A percentile compares a stretch with the other conserved stretches of the same genome.
Evolutionary conservation across 2,797 vertebrate genomes (phyloP).

Genomic region (Oreochromis grahami): DNA sequence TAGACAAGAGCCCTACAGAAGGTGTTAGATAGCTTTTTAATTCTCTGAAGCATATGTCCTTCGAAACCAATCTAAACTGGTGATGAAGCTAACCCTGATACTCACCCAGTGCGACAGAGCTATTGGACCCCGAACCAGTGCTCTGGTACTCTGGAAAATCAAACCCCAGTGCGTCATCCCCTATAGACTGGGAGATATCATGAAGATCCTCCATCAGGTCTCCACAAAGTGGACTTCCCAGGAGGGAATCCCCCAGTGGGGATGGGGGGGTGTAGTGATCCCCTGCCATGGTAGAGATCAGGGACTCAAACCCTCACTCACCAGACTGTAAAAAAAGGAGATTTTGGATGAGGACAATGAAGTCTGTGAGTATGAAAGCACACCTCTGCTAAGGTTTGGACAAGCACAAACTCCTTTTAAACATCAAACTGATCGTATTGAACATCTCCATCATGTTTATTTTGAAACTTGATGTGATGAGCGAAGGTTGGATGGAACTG

Average conservation of each 20-base stretch:
- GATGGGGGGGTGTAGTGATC: slow-evolving; percentile 80
- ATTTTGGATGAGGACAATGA: background rate
- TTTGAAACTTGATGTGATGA: background rate
- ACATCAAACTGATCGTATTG: background rate
- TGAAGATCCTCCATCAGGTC: slow-evolving; percentile 87
- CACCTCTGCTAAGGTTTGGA: background rate
- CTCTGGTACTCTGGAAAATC: slow-evolving; percentile 83
- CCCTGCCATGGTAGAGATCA: slow-evolving; percentile 79
- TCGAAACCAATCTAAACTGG: background rate
- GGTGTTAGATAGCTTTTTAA: background rate
- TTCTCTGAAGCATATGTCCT: background rate
- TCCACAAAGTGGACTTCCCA: slow-evolving; percentile 86
- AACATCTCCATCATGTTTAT: accelerated
- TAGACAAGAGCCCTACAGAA: background rate
- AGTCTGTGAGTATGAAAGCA: background rate
- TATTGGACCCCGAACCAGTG: slow-evolving; percentile 79
- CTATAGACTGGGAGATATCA: slow-evolving; percentile 83
- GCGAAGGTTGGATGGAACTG: accelerated
- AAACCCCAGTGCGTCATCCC: slow-evolving; percentile 82
- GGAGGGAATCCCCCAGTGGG: slow-evolving; percentile 81
- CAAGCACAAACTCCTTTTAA: background rate
- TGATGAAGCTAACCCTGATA: background rate
- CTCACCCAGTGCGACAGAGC: slow-evolving; percentile 76
- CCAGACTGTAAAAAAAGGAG: slow-evolving; percentile 44
- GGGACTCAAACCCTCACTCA: slow-evolving; percentile 44